Base-by-base conservation (phyloP, 1,140 invertebrate genomes). In the Planococcus citri region DNA sequence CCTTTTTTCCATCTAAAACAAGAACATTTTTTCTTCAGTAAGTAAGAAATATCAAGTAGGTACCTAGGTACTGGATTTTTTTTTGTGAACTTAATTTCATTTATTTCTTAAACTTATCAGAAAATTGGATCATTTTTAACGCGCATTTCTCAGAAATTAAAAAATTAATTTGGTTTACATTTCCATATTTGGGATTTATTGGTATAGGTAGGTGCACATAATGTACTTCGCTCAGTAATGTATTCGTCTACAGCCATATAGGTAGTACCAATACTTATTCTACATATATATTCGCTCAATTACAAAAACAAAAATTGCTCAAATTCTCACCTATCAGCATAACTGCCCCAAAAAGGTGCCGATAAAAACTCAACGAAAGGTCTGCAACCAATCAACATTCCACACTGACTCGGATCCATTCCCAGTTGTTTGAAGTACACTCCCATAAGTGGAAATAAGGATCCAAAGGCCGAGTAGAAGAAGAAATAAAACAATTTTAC, bases 351-450 rank as follows among this genome's bases (percentile, higher is more conserved):
- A 77, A 99, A 97, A 0, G 97, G 96, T 0, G 93, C 94, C 51
- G 93, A 92, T n/a, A 97, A 80, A 77, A 98, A 98, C 79, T 99
- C 97, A 3, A 99, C 90, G 75, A 99, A 95, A 0, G 97, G 96
- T 72, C 97, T 84, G 70, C 90, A 86, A 22, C 95, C 95, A 72
- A 95, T 90, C 0, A 95, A 84, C 27, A 97, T 83, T 17, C 96
- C 95, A 75, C 92, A 94, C 78, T 98, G 95, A 4, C 88, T 88
- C 0, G 95, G 89, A 79, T 96, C 97, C 93, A 98, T 96, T 8
- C 94, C 96, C 86, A 98, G 89, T 80, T 97, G 94, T 78, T 93
- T 98, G 82, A 99, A 99, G 79, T 98, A 99, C 22, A 99, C 92
- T 22, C 94, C 96, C 88, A 99, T 93, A 27, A 99, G 80, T 0